Evolutionary conservation across 2,113 vertebrate species (phyloP).

Genomic region (Lasiurus cinereus): DNA sequence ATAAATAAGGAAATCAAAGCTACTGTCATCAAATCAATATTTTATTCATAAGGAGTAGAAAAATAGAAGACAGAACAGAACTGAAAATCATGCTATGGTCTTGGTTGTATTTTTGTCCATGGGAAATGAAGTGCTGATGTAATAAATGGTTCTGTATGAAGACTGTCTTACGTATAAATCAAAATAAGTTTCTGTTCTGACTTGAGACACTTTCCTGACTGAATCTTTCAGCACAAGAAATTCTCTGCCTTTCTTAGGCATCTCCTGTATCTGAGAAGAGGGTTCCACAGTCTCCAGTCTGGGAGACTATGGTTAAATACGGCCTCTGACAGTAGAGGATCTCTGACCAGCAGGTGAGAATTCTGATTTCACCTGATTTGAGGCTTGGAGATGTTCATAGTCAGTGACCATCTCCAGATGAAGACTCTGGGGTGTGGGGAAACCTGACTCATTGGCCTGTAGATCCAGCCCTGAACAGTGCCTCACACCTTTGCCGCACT

Average conservation of each 20-base stretch:
- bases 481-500: rapidly evolving
- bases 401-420: no score
- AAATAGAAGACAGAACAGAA: neutral
- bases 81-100: neutral
- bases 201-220: neutral
- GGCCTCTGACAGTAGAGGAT: neutral
- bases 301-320: no score
- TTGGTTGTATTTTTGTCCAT: neutral
- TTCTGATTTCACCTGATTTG: neutral
- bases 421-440: no score
- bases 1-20: neutral
- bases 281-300: rapidly evolving
- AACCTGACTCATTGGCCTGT: neutral
- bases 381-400: no score
- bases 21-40: neutral
- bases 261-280: neutral
- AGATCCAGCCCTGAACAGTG: neutral
- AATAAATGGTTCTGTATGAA: neutral
- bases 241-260: neutral
- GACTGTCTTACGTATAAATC: neutral
- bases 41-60: conserved; percentile 4
- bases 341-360: no score
- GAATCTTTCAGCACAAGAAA: neutral
- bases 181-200: neutral
- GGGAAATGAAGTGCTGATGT: neutral